Conservation (phyloP, 2,797 vertebrate species). For the Gastrophryne carolinensis region DNA sequence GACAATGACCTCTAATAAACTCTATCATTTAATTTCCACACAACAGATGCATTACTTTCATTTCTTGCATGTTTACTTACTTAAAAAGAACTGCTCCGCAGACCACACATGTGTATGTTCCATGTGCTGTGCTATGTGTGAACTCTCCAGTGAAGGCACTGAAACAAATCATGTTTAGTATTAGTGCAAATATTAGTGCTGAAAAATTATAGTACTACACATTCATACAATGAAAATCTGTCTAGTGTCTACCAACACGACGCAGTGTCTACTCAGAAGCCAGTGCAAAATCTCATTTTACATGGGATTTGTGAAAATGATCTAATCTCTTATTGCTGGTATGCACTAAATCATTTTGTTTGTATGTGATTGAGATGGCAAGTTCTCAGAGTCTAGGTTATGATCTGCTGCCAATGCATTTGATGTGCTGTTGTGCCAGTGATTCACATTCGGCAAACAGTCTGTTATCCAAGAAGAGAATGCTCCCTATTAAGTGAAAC, state of each 20-base stretch:
- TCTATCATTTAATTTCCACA: neutral
- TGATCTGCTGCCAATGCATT: constrained; percentile 41
- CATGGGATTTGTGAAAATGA: constrained; percentile 78
- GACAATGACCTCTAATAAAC: no score
- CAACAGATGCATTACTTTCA: neutral
- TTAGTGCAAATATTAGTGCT: constrained; percentile 25
- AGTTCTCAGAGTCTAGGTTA: constrained; percentile 44
- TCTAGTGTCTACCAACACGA: neutral
- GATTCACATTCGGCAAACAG: constrained; percentile 49
- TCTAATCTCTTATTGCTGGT: constrained; percentile 76
- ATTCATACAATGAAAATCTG: constrained; percentile 15
- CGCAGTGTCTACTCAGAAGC: neutral
- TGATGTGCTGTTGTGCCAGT: constrained; percentile 30
- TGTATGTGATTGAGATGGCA: constrained; percentile 49
- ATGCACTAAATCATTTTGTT: constrained; percentile 72
- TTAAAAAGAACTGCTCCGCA: constrained; percentile 84
- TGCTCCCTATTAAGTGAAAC: constrained; percentile 58
- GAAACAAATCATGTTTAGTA: constrained; percentile 48
- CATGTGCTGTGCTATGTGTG: constrained; percentile 81
- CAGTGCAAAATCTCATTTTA: constrained; percentile 29
- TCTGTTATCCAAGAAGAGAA: constrained; percentile 54
- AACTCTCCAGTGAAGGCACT: constrained; percentile 92
- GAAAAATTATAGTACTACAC: neutral
- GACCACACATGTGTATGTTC: constrained; percentile 88
- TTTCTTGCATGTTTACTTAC: constrained; percentile 68